A percentile compares a stretch with the other conserved stretches of the same genome.
phyloP scores from a whole-genome alignment of 2,113 vertebrate genomes.

The Mungos mungo region DNA sequence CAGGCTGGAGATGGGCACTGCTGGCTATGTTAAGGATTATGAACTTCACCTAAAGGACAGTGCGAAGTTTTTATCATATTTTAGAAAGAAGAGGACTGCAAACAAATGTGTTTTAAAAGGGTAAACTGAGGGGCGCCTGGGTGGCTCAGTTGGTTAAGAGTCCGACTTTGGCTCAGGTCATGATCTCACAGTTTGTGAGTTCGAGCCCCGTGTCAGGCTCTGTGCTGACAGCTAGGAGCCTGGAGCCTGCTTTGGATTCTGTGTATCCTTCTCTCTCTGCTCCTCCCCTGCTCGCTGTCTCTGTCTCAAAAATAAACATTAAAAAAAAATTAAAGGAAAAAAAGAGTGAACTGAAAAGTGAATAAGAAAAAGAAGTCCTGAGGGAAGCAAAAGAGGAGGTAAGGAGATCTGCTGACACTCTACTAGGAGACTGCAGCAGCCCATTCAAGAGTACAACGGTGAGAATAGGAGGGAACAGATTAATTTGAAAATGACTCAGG shows the following conservation, averaged over 20 bases:
- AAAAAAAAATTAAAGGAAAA: too few relatives aligned
- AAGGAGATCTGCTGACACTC: not conserved
- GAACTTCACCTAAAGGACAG: not conserved
- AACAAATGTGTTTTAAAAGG: not conserved
- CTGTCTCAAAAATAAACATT: too few relatives aligned
- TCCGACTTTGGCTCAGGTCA: too few relatives aligned
- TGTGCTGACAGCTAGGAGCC: too few relatives aligned
- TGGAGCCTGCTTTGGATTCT: too few relatives aligned
- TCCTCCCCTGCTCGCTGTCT: too few relatives aligned
- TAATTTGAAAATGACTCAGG: not conserved
- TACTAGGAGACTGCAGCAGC: not conserved
- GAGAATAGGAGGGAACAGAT: not conserved
- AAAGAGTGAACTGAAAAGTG: not conserved
- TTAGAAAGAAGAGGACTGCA: not conserved
- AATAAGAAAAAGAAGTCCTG: not conserved
- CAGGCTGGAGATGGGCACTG: not conserved
- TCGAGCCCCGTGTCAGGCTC: too few relatives aligned
- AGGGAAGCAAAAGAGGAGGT: not conserved
- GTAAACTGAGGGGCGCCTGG: too few relatives aligned
- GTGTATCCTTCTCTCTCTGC: too few relatives aligned
- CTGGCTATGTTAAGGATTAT: not conserved
- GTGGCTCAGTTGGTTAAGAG: too few relatives aligned
- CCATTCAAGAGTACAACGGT: not conserved
- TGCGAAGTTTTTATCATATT: not conserved
- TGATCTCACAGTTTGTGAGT: too few relatives aligned